Evolutionary conservation across 1,140 invertebrate species (phyloP), one percentile per base, ranked within the genome.

Genomic region (Limonius californicus): DNA sequence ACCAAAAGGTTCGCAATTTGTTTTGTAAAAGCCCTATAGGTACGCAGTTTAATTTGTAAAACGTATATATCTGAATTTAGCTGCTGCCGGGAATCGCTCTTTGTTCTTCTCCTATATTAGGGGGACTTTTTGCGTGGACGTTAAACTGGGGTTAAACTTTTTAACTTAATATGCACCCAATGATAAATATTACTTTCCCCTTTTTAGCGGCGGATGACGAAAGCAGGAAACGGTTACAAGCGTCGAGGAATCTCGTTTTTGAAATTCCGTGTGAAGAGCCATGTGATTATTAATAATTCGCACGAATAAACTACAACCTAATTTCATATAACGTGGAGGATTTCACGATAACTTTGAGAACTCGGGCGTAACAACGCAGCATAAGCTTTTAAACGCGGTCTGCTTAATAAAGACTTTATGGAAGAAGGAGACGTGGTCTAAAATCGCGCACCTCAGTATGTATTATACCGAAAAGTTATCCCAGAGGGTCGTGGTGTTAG

Each of bases 381-480:
- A 50, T 19, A 21, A 50, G 45, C 45, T 50, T 50, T 50, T 50
- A 50, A 50, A 50, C 20, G 45, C 8, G 8, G 45, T 21, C 7
- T 50, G 9, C 45, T 14, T 21, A 18, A 50, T 50, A 50, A 50
- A 19, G 45, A 18, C 45, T 50, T 50, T 50, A 50, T 50, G 45
- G 9, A 45, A 50, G 16, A 18, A 18, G 16, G 45, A 14, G 20
- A 50, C 16, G 45, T 50, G 45, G 45, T 50, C 20, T n/a, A 50
- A 50, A 50, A 50, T 50, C 45, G 45, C 45, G 12, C 20, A 19
- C 20, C 16, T 8, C 20, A 50, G 20, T 21, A 50, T 21, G n/a
- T 21, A 50, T 50, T 45, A 45, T 45, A 50, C 42, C 61, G 54
- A 54, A 62, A 62, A 62, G 32, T 57, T 62, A 62, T 62, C 61